phyloP scores from a whole-genome alignment of 1,140 invertebrate genomes.

The Drosophila lini region DNA sequence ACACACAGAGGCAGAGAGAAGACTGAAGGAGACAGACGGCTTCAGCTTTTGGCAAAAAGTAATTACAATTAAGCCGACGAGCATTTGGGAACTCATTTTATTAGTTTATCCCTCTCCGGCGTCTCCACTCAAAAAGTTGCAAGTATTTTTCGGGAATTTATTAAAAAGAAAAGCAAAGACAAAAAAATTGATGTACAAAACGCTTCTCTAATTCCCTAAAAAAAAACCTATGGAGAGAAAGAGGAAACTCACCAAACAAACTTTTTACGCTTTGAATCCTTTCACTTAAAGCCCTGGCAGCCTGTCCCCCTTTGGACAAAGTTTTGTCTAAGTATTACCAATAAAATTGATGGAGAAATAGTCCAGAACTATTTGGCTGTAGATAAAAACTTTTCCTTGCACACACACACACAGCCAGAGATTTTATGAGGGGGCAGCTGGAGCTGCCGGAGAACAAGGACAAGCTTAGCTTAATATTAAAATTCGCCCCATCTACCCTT shows the following conservation, averaged over 20 bases:
- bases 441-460: slow-evolving; percentile 28
- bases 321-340: slow-evolving; percentile 82
- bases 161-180: slow-evolving; percentile 48
- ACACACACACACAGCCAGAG: slow-evolving; percentile 20
- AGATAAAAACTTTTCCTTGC: slow-evolving; percentile 70
- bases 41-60: slow-evolving; percentile 42
- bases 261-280: slow-evolving; percentile 73
- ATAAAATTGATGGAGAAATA: slow-evolving; percentile 83
- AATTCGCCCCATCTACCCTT: slow-evolving; percentile 34
- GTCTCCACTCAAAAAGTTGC: slow-evolving; percentile 30
- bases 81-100: slow-evolving; percentile 67
- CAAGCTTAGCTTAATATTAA: slow-evolving; percentile 74
- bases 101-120: slow-evolving; percentile 52
- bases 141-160: slow-evolving; percentile 61
- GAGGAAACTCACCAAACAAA: slow-evolving; percentile 37
- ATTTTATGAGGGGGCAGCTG: slow-evolving; percentile 13
- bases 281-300: slow-evolving; percentile 65
- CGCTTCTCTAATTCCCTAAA: slow-evolving; percentile 48
- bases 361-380: slow-evolving; percentile 78
- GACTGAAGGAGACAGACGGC: slow-evolving; percentile 60
- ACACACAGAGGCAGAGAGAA: slow-evolving; percentile 32
- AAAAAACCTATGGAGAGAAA: not conserved
- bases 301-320: slow-evolving; percentile 44
- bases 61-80: slow-evolving; percentile 79
- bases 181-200: slow-evolving; percentile 50